Evolutionary conservation across 2,888 invertebrate species (phyloP), one percentile per base, ranked within the genome.

Genomic region (Rugalucina vietnamica): DNA sequence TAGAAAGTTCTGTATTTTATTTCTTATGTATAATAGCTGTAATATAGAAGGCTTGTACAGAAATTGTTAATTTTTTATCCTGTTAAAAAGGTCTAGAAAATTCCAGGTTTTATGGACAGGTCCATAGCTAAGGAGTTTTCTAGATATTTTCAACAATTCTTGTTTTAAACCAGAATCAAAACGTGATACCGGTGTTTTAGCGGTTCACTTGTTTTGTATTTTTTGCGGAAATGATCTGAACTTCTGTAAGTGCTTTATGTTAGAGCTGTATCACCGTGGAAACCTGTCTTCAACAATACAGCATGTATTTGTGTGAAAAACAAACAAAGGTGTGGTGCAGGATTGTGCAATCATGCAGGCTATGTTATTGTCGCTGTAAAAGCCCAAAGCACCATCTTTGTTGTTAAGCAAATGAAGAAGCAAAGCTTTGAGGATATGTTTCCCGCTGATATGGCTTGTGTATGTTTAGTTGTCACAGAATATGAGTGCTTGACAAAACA

Each of bases 91-190:
- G 43, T 43, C 43, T 43, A 43, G 43, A 43, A 12, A 43, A 43
- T 43, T 8, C 43, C 43, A 43, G 18, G 18, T 43, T 43, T 43
- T 43, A 18, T 8, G 43, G 43, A n/a, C n/a, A n/a, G n/a, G n/a
- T n/a, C n/a, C n/a, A n/a, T n/a, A n/a, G n/a, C n/a, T n/a, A n/a
- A n/a, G n/a, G n/a, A n/a, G n/a, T n/a, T n/a, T n/a, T n/a, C n/a
- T n/a, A n/a, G n/a, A n/a, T n/a, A n/a, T n/a, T n/a, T n/a, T n/a
- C n/a, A n/a, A n/a, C n/a, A n/a, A n/a, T n/a, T n/a, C n/a, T n/a
- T n/a, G n/a, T n/a, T n/a, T n/a, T n/a, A 65, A 65, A 65, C 65
- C 65, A 65, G 65, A 65, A 65, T 65, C 65, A 65, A 65, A 65
- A 65, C 29, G 65, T 65, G 65, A 65, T 34, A 34, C 65, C 65